Evolutionary conservation across 2,797 vertebrate species (phyloP), one percentile per base, ranked within the genome.

Genomic region (Onychomys torridus): DNA sequence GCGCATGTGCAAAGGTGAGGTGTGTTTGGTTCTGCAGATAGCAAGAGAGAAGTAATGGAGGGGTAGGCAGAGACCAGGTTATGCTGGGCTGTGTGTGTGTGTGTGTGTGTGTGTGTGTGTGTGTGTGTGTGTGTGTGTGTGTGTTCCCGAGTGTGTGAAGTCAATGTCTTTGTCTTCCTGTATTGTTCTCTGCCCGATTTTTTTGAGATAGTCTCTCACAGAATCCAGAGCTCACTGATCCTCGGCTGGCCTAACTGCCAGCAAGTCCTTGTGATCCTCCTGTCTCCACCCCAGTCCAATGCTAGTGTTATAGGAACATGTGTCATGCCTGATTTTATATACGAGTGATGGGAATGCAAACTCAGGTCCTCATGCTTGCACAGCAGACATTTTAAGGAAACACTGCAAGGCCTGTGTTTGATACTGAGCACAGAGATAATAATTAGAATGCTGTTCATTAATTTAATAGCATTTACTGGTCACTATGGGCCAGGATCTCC

Each of bases 91-190:
- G 32, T 73, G 21, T 85, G 12, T 52, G 32, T 3, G 7, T n/a
- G 6, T 52, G 6, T 0, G 8, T 34, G 29, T 14, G 29, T 0
- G 17, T 21, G 8, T 25, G 59, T 10, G n/a, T 5, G 12, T 32
- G 32, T 14, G 55, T 16, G 8, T 34, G 29, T 16, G 55, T 3
- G 4, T 52, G 29, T 49, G 32, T 21, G 16, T 5, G 8, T 10
- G 17, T 52, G 29, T 49, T 2, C 25, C 59, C 59, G 23, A 9
- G 37, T 59, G 25, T 63, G 43, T 63, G 23, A 69, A 46, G 49
- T 87, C 65, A 71, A 3, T 37, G 25, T 73, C 19, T 67, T 49
- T 71, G 65, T 37, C 69, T 32, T 87, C 16, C 82, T 84, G 40
- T 87, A 29, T 87, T 87, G 52, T 25, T 55, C n/a, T 71, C 46